Base-by-base conservation (phyloP, 2,888 invertebrate species). In the Geophilus truncorum region DNA sequence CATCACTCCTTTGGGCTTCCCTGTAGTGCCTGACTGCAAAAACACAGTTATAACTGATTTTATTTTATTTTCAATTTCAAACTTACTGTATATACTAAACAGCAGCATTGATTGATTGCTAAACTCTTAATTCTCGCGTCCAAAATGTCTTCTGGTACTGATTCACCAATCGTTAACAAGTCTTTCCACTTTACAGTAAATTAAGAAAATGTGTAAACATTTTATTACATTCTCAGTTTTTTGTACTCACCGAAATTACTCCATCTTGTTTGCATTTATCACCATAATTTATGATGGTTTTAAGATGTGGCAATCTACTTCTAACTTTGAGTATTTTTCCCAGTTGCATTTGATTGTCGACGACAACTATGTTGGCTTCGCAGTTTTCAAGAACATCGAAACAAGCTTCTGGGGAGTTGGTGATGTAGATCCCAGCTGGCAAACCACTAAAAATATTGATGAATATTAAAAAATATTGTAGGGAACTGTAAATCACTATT, bases 1-100 rank as follows among this genome's bases (percentile, higher is more conserved):
- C 96, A 97, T 97, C 30, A 94, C 96, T 36, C 94, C 96, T 88
- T 97, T 97, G 28, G 96, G 95, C 84, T 92, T 91, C 40, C 95
- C 95, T 83, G 94, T 92, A 1, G 95, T 95, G 78, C 95, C 95
- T 0, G 95, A 95, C 93, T 94, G 87, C 62, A 89, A 88, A 79
- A 21, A 21, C 23, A 18, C 6, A 32, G 10, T n/a, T n/a, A n/a
- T n/a, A n/a, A n/a, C n/a, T n/a, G n/a, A n/a, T n/a, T n/a, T n/a
- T n/a, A n/a, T n/a, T n/a, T n/a, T 80, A 45, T 9, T 10, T n/a
- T n/a, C n/a, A n/a, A n/a, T n/a, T n/a, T n/a, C n/a, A n/a, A 32
- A 32, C 32, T 32, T 32, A 94, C 93, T 51, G 95, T 96, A 85
- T 93, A 95, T 78, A 95, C 94, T 83, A 95, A 88, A 23, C 93